These are phyloP conservation scores for Cheirogaleus major DNA, from an alignment of 2,797 vertebrate species.

Conservation along the genomic window DNA sequence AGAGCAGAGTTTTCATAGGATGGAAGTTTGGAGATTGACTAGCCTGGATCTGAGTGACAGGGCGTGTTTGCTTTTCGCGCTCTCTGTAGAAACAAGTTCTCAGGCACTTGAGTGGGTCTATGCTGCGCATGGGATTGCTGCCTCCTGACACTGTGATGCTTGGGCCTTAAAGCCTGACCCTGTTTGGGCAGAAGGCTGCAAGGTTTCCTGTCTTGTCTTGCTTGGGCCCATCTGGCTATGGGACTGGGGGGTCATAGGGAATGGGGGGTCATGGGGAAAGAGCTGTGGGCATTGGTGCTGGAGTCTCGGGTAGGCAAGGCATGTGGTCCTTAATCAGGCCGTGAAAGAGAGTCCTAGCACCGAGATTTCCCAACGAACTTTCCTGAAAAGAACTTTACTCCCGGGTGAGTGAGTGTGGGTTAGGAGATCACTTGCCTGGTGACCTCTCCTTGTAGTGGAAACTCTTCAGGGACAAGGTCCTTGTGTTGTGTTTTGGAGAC, in stretches of 20 bases:
- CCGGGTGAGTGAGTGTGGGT: not conserved
- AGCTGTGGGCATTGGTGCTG: too few species aligned
- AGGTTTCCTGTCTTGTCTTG: not conserved
- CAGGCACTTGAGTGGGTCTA: not conserved
- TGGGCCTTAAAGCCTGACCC: not conserved
- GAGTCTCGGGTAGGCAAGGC: not conserved
- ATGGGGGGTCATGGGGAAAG: not conserved
- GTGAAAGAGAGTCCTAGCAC: not conserved
- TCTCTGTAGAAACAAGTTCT: not conserved
- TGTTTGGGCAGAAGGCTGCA: not conserved
- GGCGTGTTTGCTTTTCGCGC: not conserved
- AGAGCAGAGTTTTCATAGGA: not conserved
- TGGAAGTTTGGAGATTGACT: not conserved
- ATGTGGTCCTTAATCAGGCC: too few species aligned
- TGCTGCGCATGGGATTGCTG: not conserved
- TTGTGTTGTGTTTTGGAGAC: not conserved
- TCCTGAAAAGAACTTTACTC: not conserved
- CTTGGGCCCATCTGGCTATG: not conserved
- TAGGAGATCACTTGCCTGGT: not conserved
- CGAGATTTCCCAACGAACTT: not conserved
- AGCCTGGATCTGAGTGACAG: not conserved
- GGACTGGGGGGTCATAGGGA: not conserved
- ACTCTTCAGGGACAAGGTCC: not conserved
- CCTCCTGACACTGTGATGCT: not conserved
- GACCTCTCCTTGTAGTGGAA: not conserved